These are phyloP conservation scores for Tauraco hartlaubi DNA, from an alignment of 2,797 vertebrate species.

Conservation along the genomic window DNA sequence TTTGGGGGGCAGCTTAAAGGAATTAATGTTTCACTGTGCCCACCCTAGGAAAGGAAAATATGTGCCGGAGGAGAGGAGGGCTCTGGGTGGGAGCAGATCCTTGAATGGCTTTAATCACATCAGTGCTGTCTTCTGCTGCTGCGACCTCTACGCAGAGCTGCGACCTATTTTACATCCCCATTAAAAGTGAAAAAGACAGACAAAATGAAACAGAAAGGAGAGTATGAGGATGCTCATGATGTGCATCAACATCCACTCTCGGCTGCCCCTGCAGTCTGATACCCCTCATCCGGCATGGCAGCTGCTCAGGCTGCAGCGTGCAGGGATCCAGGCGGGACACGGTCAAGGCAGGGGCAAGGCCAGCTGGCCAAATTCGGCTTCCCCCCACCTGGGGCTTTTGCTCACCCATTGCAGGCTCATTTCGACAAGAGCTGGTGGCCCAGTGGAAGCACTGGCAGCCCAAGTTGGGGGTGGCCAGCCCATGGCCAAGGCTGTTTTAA, in stretches of 20 bases:
- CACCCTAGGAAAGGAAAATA: background rate
- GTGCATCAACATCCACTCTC: background rate
- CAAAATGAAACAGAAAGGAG: background rate
- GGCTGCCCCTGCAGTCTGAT: background rate
- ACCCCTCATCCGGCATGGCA: accelerated
- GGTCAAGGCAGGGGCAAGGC: background rate
- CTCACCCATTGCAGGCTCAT: background rate
- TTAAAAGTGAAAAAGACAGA: background rate
- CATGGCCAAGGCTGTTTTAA: background rate
- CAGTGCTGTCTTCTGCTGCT: background rate
- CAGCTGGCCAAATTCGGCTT: background rate
- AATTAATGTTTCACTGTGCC: background rate
- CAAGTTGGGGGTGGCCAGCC: background rate
- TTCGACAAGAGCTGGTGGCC: background rate
- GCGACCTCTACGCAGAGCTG: background rate
- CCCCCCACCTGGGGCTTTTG: background rate
- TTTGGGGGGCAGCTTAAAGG: background rate
- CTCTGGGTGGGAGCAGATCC: background rate
- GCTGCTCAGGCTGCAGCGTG: background rate
- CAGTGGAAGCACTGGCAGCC: background rate
- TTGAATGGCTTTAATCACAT: background rate
- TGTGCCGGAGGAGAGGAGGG: background rate
- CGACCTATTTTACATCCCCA: background rate
- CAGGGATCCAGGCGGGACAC: background rate
- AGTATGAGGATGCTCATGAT: background rate